phyloP scores from a whole-genome alignment of 2,797 vertebrate genomes.

The Bradypodion ventrale region DNA sequence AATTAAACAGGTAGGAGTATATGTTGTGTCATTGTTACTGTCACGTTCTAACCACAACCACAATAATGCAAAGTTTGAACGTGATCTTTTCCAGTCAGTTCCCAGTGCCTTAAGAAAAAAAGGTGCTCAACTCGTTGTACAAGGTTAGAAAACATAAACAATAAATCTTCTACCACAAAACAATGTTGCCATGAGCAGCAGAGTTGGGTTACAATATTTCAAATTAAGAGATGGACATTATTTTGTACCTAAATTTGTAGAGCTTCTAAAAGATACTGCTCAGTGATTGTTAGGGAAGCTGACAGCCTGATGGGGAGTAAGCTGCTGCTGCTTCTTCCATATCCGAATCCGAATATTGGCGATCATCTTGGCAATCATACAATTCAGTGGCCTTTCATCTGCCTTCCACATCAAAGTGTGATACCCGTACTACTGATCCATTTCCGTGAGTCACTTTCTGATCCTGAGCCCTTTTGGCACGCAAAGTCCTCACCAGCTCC shows the following conservation, averaged over 20 bases:
- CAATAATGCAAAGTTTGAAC: slow-evolving; percentile 44
- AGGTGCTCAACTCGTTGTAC: rapidly evolving
- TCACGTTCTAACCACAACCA: slow-evolving; percentile 62
- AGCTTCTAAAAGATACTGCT: not conserved
- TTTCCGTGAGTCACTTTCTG: no score
- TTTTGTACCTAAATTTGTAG: not conserved
- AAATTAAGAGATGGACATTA: not conserved
- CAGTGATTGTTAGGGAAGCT: no score
- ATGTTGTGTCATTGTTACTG: slow-evolving; percentile 27
- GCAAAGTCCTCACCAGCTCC: no score
- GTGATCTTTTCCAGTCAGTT: not conserved
- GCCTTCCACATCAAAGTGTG: no score
- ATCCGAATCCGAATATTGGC: no score
- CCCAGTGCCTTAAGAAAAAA: rapidly evolving
- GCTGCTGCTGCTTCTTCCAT: no score
- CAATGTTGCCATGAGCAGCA: not conserved
- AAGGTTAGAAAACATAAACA: not conserved
- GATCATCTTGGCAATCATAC: no score
- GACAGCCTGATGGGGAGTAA: not conserved
- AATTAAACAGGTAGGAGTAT: slow-evolving; percentile 38
- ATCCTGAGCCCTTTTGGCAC: no score
- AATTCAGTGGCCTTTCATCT: no score
- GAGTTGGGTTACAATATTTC: not conserved
- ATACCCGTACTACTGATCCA: no score
- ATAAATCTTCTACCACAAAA: not conserved